Evolutionary conservation across 1,140 invertebrate species (phyloP).

Genomic region (Riptortus pedestris): DNA sequence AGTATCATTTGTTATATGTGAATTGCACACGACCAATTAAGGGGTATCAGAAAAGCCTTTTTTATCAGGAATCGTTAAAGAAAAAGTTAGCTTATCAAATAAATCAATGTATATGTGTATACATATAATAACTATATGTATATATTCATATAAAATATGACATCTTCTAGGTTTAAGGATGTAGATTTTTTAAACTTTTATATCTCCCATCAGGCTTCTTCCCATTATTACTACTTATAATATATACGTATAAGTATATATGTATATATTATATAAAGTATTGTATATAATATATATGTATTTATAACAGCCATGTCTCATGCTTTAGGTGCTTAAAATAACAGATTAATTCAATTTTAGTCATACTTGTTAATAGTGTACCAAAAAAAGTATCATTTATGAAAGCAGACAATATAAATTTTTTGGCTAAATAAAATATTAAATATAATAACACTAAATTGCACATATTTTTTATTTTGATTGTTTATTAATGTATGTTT

Average conservation of each 20-base stretch:
- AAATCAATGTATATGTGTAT: constrained; percentile 3
- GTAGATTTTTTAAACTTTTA: constrained; percentile 29
- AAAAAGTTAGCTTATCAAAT: not conserved
- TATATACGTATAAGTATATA: not conserved
- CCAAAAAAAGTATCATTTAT: not conserved
- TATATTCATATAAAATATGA: constrained; percentile 10
- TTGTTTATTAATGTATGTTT: no score
- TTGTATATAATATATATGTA: not conserved
- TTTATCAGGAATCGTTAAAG: constrained; percentile 6
- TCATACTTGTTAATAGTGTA: not conserved
- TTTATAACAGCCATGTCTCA: not conserved
- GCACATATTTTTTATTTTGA: no score
- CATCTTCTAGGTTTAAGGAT: constrained; percentile 17
- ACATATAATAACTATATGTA: constrained; percentile 9
- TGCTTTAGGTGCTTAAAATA: not conserved
- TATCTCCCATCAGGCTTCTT: constrained; percentile 25
- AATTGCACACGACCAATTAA: constrained; percentile 21
- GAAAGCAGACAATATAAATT: no score
- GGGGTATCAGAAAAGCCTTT: constrained; percentile 14
- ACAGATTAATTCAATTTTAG: not conserved
- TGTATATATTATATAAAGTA: not conserved
- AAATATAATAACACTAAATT: no score
- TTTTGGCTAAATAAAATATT: no score
- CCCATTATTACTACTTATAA: constrained; percentile 6
- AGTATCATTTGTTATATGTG: not conserved